Evolutionary conservation across 1,140 invertebrate genomes (phyloP).

Genomic region (Bombyx mandarina): DNA sequence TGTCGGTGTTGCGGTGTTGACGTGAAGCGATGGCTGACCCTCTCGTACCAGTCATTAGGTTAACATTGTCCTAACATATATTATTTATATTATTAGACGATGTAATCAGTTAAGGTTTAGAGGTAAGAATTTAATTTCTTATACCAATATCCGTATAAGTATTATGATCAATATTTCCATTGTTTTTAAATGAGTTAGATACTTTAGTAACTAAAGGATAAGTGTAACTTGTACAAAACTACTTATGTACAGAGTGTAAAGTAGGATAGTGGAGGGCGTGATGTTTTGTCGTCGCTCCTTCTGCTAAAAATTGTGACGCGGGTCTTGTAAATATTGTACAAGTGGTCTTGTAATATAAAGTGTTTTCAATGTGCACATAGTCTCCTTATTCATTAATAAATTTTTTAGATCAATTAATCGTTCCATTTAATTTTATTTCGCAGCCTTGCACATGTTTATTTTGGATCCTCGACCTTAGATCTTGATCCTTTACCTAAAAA

Average conservation of each 20-base stretch:
- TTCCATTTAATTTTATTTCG: slow-evolving; percentile 29
- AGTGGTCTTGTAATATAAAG: slow-evolving; percentile 60
- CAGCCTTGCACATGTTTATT: no score
- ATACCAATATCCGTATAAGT: slow-evolving; percentile 65
- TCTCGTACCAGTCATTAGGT: slow-evolving; percentile 59
- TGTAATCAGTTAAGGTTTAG: slow-evolving; percentile 48
- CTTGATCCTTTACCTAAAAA: no score
- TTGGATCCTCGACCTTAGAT: no score
- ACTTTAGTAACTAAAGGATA: slow-evolving; percentile 45
- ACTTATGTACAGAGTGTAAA: slow-evolving; percentile 61
- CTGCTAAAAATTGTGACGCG: slow-evolving; percentile 30
- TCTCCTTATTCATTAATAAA: slow-evolving; percentile 70
- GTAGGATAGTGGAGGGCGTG: slow-evolving; percentile 30
- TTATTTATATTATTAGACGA: slow-evolving; percentile 44
- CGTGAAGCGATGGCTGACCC: slow-evolving; percentile 50
- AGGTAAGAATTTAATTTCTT: slow-evolving; percentile 60
- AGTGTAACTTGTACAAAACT: slow-evolving; percentile 64
- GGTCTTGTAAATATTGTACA: slow-evolving; percentile 65
- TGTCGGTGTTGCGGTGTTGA: slow-evolving; percentile 8
- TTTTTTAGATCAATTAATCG: slow-evolving; percentile 64
- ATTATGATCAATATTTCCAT: slow-evolving; percentile 67
- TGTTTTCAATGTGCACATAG: slow-evolving; percentile 70
- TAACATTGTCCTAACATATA: slow-evolving; percentile 40
- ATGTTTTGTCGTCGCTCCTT: slow-evolving; percentile 18
- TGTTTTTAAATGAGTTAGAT: slow-evolving; percentile 49